These are phyloP conservation scores for Daboia siamensis DNA, from an alignment of 2,113 vertebrate genomes.

Conservation along the genomic window DNA sequence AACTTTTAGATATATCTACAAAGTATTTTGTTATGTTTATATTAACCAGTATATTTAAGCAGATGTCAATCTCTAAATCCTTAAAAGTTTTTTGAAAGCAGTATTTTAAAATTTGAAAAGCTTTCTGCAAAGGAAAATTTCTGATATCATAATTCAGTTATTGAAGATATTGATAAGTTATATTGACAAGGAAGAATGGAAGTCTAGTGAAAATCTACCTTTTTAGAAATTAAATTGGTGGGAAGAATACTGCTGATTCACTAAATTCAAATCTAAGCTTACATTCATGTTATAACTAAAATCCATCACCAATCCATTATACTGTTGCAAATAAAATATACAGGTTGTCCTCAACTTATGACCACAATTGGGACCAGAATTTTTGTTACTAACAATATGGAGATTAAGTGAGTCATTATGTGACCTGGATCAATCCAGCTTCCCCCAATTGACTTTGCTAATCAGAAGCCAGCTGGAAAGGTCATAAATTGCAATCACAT, in stretches of 20 bases:
- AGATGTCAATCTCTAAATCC: neutral
- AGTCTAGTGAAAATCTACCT: neutral
- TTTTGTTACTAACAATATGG: neutral
- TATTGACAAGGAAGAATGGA: neutral
- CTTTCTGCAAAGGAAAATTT: neutral
- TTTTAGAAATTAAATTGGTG: neutral
- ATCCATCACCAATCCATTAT: neutral
- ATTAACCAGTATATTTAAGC: neutral
- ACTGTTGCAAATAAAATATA: slow-evolving; percentile 1
- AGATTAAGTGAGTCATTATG: neutral
- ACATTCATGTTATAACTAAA: neutral
- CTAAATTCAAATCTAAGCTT: neutral
- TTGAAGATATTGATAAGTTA: neutral
- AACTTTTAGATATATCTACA: neutral
- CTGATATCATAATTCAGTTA: neutral
- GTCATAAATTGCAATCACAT: neutral
- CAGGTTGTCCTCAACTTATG: neutral
- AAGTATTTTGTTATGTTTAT: neutral
- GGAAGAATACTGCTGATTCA: neutral
- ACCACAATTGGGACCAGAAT: neutral
- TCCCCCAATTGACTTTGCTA: neutral
- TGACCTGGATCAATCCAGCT: neutral
- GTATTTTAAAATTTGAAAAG: neutral
- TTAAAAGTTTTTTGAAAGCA: neutral
- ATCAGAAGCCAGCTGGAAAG: neutral